Conservation (phyloP, 2,888 invertebrate species). For the Orthosia incerta region DNA sequence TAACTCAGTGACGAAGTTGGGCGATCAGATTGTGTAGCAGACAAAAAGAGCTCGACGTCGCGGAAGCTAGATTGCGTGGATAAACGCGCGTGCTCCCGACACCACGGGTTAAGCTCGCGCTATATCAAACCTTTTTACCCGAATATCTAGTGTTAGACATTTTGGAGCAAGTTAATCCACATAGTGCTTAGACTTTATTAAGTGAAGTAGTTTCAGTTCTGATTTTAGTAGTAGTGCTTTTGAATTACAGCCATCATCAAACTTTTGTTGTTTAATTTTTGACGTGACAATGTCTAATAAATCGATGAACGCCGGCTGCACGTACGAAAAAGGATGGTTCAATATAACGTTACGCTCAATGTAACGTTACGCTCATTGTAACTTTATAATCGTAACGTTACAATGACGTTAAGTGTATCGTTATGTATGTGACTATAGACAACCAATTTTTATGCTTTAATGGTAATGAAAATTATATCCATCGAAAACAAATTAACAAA, state of each 20-base stretch:
- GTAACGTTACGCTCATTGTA: too few species aligned
- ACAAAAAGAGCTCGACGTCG: conserved; percentile 80
- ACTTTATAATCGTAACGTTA: too few species aligned
- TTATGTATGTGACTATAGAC: too few species aligned
- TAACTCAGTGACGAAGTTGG: conserved; percentile 81
- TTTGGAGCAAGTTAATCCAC: conserved; percentile 51
- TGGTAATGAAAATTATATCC: too few species aligned
- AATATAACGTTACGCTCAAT: too few species aligned
- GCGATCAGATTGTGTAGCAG: conserved; percentile 82
- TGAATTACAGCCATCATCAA: neutral
- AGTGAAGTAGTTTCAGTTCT: conserved; percentile 26
- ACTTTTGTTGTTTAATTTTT: neutral
- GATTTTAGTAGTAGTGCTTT: conserved; percentile 8
- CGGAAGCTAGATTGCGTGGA: conserved; percentile 80
- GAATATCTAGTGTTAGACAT: conserved; percentile 43
- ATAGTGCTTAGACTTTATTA: conserved; percentile 44
- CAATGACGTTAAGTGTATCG: too few species aligned
- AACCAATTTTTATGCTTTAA: neutral
- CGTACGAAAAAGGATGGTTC: too few species aligned
- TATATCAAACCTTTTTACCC: conserved; percentile 62
- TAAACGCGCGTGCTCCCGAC: conserved; percentile 78
- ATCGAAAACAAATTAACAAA: neutral
- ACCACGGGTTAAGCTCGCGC: conserved; percentile 74
- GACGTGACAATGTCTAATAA: too few species aligned
- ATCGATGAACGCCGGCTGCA: too few species aligned